Evolutionary conservation across 2,888 invertebrate genomes (phyloP), one percentile per base, ranked within the genome.

Genomic region (Petrolisthes cinctipes): DNA sequence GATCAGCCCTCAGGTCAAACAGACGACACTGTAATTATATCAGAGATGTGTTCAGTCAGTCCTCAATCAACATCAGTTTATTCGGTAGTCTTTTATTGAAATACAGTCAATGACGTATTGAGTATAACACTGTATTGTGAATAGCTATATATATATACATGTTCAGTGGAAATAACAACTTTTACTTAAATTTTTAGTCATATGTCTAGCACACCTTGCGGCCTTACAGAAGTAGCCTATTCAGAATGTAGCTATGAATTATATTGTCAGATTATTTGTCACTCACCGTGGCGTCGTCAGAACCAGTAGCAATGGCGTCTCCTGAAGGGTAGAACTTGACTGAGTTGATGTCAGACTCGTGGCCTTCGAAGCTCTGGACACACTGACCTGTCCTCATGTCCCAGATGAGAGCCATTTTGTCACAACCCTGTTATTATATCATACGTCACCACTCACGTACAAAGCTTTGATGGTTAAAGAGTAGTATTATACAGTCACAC

Each of bases 311-410:
- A 90, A 99, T 96, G 85, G 99, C 98, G 94, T 99, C 99, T 78
- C 99, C 99, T 92, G 98, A 97, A 5, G 99, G 99, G 94, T 99
- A 98, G 94, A 98, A 99, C 93, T 97, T 96, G 83, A 99, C 98
- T 92, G 97, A 97, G 94, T 98, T 99, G 91, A 99, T 98, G 94
- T 99, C 99, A 1, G 99, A 98, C 91, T 97, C 97, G 94, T 99
- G 99, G 23, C 99, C 97, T 93, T 99, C 99, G 94, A 99, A 99
- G 66, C 97, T 97, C 94, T 99, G 99, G 88, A 99, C 99, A 92
- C 99, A 98, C 92, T 97, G 97, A 0, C 99, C 99, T 78, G 97
- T 97, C 92, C 99, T 95, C 97, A 99, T 98, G 94, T 99, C 99
- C 99, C 99, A 99, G 91, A 99, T 96, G 91, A 99, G 95, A 91